A percentile compares a stretch with the other conserved stretches of the same genome.
phyloP scores from a whole-genome alignment of 2,888 invertebrate genomes.

The Lomographa bimaculata region DNA sequence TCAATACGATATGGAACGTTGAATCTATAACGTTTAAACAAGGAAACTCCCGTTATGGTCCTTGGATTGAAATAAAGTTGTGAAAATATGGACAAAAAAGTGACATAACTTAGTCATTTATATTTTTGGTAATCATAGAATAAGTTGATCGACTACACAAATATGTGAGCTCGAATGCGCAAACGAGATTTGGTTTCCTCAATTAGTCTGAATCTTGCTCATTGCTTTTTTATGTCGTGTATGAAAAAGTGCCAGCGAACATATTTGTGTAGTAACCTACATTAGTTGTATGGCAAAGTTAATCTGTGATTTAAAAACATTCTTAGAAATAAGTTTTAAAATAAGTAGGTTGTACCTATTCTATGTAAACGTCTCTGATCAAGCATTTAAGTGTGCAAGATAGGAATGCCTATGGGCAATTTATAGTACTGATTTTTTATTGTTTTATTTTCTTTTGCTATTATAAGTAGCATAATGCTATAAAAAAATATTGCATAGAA shows the following conservation, averaged over 20 bases:
- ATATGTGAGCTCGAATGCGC: too few relatives aligned
- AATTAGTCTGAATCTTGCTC: too few relatives aligned
- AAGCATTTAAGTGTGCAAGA: conserved; percentile 29
- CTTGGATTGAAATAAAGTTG: too few relatives aligned
- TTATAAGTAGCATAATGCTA: too few relatives aligned
- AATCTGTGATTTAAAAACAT: conserved; percentile 48
- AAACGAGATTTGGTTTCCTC: too few relatives aligned
- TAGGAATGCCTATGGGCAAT: conserved; percentile 11
- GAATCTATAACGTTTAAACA: too few relatives aligned
- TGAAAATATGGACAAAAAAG: too few relatives aligned
- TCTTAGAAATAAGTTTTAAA: conserved; percentile 34
- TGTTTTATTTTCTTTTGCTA: conserved; percentile 4
- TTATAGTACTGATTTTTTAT: conserved; percentile 3
- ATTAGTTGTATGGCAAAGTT: conserved; percentile 23
- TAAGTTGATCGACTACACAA: conserved; percentile 8
- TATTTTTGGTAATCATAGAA: conserved; percentile 2
- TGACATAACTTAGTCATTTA: conserved; percentile 6
- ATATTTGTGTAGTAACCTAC: conserved; percentile 6
- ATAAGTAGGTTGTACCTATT: conserved; percentile 9
- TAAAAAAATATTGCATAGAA: too few relatives aligned
- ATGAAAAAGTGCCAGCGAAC: too few relatives aligned
- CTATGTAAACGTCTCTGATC: conserved; percentile 15
- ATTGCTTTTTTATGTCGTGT: too few relatives aligned
- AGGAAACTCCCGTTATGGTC: too few relatives aligned
- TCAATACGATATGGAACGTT: too few relatives aligned